phyloP scores from a whole-genome alignment of 2,888 invertebrate genomes.

The Galerucella nymphaeae region DNA sequence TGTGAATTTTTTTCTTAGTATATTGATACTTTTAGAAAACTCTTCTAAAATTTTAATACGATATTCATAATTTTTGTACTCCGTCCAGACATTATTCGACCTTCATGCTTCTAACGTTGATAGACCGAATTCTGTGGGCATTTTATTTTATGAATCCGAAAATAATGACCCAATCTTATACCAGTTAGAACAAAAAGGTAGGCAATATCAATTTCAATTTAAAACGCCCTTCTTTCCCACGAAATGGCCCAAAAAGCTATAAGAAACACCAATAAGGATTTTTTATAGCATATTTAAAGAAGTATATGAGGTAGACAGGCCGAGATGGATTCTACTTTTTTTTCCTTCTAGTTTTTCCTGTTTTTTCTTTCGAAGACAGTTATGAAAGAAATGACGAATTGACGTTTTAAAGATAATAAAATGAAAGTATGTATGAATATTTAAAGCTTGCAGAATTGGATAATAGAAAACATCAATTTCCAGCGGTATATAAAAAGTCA shows the following conservation, averaged over 20 bases:
- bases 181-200: constrained; percentile 36
- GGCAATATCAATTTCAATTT: constrained; percentile 51
- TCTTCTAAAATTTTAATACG: too few species aligned
- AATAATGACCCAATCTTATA: constrained; percentile 39
- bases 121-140: constrained; percentile 10
- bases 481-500: too few species aligned
- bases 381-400: constrained; percentile 10
- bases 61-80: too few species aligned
- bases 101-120: neutral
- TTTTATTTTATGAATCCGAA: constrained; percentile 31
- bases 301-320: constrained; percentile 24
- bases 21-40: too few species aligned
- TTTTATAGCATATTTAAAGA: constrained; percentile 38
- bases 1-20: too few species aligned
- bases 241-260: constrained; percentile 32
- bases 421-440: neutral
- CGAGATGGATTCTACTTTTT: constrained; percentile 19
- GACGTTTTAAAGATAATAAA: neutral
- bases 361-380: neutral
- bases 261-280: constrained; percentile 39
- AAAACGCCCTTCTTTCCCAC: constrained; percentile 28
- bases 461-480: too few species aligned
- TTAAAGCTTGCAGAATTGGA: too few species aligned
- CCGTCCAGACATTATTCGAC: neutral
- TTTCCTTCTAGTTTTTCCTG: neutral